Base-by-base conservation (phyloP, 2,113 vertebrate species). In the Nibea coibor region DNA sequence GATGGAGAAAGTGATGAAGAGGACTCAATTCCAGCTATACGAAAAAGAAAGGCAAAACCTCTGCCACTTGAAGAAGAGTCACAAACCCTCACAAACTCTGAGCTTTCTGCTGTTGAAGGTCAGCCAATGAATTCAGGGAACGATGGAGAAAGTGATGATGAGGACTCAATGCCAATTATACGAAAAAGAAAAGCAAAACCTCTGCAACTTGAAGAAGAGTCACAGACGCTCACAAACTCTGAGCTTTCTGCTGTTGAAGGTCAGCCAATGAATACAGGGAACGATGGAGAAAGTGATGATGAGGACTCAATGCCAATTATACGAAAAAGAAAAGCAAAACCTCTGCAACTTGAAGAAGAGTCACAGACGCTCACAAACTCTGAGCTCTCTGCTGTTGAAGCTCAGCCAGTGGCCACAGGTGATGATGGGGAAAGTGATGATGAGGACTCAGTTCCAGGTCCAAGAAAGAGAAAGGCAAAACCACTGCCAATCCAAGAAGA, bases 91-190 rank as follows among this genome's bases (percentile, higher is more conserved):
- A 10, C 47, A 2, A 10, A 17, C 9, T 61, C 75, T 16, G 69
- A 77, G 4, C 15, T 76, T 4, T 5, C 78, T 14, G 76, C 67
- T 31, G 70, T 71, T 24, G 86, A 91, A 77, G 91, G 89, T 3
- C 89, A 87, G 75, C 89, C 89, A 1, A n/a, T n/a, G n/a, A n/a
- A n/a, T n/a, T n/a, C 1, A 4, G 72, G 56, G 69, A 78, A 81
- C 20, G 22, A 50, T 2, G 50, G 42, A 9, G 66, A 62, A 22
- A 61, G 56, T 5, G 78, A 89, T 4, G 78, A 76, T 1, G 83
- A 72, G 19, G 81, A 80, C n/a, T 72, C 42, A 0, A 14, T 76
- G 68, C 19, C 61, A 47, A 19, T 39, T 39, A 39, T 39, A 39
- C 2, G 6, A 14, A 78, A 83, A 63, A 75, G n/a, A 61, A 66